Conservation (phyloP, 2,888 invertebrate genomes). For the Amiota minor region DNA sequence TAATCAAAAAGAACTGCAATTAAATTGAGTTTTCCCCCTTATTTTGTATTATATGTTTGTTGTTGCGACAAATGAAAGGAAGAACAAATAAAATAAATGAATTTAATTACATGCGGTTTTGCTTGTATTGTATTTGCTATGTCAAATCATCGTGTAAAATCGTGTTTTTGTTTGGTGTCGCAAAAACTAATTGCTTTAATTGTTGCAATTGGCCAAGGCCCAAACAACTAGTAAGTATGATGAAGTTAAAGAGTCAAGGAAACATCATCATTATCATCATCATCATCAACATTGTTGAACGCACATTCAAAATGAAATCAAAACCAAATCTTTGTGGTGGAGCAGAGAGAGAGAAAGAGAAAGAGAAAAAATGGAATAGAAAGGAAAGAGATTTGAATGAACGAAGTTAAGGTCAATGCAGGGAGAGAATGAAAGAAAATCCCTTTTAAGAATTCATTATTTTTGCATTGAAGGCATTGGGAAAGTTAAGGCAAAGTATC, state of each 20-base stretch:
- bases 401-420: background rate
- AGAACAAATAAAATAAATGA: conserved; percentile 7
- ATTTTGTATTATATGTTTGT: background rate
- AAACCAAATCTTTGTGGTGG: background rate
- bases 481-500: background rate
- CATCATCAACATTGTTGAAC: background rate
- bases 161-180: conserved; percentile 10
- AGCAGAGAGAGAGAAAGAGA: background rate
- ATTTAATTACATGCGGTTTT: conserved; percentile 9
- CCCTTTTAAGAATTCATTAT: conserved; percentile 9
- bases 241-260: too few relatives aligned
- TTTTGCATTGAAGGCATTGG: conserved; percentile 10
- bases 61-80: background rate
- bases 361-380: background rate
- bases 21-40: background rate
- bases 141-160: too few relatives aligned
- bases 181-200: conserved; percentile 8
- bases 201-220: background rate
- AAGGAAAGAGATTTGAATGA: background rate
- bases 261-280: too few relatives aligned
- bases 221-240: background rate
- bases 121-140: too few relatives aligned
- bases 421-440: conserved; percentile 5
- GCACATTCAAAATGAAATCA: background rate
- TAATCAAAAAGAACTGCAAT: conserved; percentile 10